Evolutionary conservation across 2,797 vertebrate species (phyloP).

Genomic region (Tympanoctomys barrerae): DNA sequence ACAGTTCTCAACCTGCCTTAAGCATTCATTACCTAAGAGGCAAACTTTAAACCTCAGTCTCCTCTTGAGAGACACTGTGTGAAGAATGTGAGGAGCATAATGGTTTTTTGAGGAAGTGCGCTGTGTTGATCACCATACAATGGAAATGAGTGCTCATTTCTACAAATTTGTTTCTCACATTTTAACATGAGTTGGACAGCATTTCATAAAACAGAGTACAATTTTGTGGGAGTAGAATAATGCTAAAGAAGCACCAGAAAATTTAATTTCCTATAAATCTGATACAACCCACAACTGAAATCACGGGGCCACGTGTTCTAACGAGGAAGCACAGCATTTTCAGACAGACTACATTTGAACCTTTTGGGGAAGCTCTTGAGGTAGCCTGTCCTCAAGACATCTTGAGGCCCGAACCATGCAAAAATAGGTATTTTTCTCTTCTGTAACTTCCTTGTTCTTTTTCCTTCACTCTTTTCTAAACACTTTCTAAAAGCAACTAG

Average conservation of each 20-base stretch:
- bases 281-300: background rate
- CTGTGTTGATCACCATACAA: background rate
- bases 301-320: background rate
- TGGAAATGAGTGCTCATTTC: background rate
- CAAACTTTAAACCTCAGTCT: background rate
- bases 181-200: background rate
- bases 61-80: background rate
- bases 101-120: background rate
- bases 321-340: background rate
- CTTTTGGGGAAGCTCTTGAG: background rate
- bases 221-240: background rate
- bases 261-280: background rate
- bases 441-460: background rate
- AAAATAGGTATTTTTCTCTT: background rate
- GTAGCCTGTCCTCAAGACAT: background rate
- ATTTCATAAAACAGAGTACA: background rate
- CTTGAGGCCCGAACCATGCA: background rate
- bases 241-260: background rate
- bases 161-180: background rate
- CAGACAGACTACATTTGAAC: fast-evolving
- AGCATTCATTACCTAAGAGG: too few relatives aligned
- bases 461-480: background rate
- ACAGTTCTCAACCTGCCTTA: background rate
- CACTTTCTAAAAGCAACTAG: background rate
- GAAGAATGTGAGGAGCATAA: background rate